Evolutionary conservation across 2,113 vertebrate genomes (phyloP).

Genomic region (Tupaia chinensis): DNA sequence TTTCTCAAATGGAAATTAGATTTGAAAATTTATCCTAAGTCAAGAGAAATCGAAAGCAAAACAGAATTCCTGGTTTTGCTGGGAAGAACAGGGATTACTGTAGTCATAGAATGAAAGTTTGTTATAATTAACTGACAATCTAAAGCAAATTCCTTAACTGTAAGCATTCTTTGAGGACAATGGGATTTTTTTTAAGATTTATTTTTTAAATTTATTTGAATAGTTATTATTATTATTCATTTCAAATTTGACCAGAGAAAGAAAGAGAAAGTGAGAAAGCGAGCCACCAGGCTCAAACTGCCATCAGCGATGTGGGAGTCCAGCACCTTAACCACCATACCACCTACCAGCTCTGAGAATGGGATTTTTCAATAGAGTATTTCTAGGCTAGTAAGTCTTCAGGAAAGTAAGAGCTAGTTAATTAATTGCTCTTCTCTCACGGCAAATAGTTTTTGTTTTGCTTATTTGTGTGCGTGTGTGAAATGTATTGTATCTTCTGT

Average conservation of each 20-base stretch:
- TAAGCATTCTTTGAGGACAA: not conserved
- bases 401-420: not conserved
- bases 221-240: no score
- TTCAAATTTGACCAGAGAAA: no score
- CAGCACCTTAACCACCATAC: no score
- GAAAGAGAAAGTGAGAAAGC: no score
- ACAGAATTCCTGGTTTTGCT: not conserved
- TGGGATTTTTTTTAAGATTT: not conserved
- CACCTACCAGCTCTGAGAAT: not conserved
- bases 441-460: not conserved
- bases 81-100: not conserved
- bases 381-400: not conserved
- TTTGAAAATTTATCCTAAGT: conserved; percentile 32
- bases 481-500: not conserved
- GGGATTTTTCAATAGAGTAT: not conserved
- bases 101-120: not conserved
- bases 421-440: not conserved
- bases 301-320: no score
- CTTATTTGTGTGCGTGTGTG: not conserved
- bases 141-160: not conserved
- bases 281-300: no score
- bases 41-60: conserved; percentile 49
- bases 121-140: not conserved
- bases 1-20: conserved; percentile 31
- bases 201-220: no score